Evolutionary conservation across 2,888 invertebrate genomes (phyloP), one percentile per base, ranked within the genome.

Genomic region (Agrotis ipsilon): DNA sequence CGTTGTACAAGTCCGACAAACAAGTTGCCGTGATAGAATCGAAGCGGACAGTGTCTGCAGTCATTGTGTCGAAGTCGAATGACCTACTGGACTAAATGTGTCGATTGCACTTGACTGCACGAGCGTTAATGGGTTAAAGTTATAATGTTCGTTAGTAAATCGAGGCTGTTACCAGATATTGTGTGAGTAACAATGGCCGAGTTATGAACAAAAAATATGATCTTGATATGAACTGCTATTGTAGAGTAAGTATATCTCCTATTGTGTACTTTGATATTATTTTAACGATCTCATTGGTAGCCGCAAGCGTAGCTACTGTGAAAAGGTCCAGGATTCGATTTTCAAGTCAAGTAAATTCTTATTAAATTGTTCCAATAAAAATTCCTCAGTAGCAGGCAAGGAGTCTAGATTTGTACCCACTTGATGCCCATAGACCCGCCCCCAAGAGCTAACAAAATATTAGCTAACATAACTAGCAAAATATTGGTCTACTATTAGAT

Each of bases 31-130:
- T 77, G 83, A 82, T 85, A 70, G 75, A 75, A 78, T 80, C 71
- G 67, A 76, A 66, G 61, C 75, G 82, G 82, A 78, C 84, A 75
- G 81, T 73, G 83, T 75, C 61, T 62, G 58, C 72, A 83, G 87
- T 82, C 86, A 81, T 82, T 81, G 83, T 84, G 79, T 82, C 86
- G 83, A 39, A 9, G 39, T 84, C 82, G 67, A 68, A 80, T 87
- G 89, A 86, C 90, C 89, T 83, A 90, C 82, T 90, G 84, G 62
- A 78, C 88, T 84, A 69, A 86, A 88, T 87, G 73, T 78, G 78
- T 78, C 77, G 70, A 75, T 64, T 84, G 74, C 81, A 85, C 83
- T 84, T 82, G 77, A 86, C 76, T 80, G 80, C 75, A 82, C 78
- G 74, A 58, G 62, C 72, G 67, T 79, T 83, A 83, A 83, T 68